Conservation (phyloP, 2,113 vertebrate species). For the Bucco capensis region DNA sequence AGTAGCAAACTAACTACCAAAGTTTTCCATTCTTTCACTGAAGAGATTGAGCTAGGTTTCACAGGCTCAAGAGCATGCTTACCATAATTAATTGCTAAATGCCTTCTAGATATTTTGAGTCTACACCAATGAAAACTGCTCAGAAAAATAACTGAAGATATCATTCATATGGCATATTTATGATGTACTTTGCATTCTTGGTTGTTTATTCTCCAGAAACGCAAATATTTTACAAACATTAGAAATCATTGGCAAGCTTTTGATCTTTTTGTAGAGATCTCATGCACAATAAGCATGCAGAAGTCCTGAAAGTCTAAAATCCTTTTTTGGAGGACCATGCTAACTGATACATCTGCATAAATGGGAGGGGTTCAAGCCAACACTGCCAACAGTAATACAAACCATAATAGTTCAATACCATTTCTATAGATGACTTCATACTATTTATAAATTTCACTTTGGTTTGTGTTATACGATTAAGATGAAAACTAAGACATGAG, state of each 20-base stretch:
- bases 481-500: not conserved
- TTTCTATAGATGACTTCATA: not conserved
- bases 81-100: not conserved
- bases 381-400: not conserved
- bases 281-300: not conserved
- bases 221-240: not conserved
- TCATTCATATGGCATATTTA: not conserved
- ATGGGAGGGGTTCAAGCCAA: rapidly evolving
- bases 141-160: not conserved
- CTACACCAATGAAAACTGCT: not conserved
- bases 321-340: not conserved
- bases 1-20: not conserved
- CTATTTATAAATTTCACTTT: not conserved
- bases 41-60: not conserved
- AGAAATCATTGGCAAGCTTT: not conserved
- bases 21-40: not conserved
- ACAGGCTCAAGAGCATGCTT: not conserved
- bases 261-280: not conserved
- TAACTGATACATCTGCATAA: not conserved
- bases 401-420: not conserved
- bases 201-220: not conserved
- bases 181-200: not conserved
- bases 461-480: not conserved
- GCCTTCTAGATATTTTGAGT: not conserved
- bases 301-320: not conserved